These are phyloP conservation scores for Melanotus villosus DNA, from an alignment of 2,888 invertebrate species.

Conservation along the genomic window DNA sequence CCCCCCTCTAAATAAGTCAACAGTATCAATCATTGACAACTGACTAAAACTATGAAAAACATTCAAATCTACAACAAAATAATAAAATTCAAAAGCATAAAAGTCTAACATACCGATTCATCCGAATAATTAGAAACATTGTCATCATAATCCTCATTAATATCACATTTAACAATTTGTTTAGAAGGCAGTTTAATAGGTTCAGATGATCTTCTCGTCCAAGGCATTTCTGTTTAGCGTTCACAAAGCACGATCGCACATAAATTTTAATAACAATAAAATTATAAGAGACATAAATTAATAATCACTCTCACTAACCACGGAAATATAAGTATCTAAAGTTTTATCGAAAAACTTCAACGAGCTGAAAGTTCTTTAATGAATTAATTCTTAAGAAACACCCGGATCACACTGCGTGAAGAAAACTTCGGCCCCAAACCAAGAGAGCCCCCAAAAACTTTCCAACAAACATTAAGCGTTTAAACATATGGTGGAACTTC, in stretches of 20 bases:
- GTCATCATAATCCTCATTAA: constrained; percentile 56
- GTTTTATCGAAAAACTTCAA: constrained; percentile 1
- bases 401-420: constrained; percentile 35
- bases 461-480: constrained; percentile 24
- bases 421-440: constrained; percentile 14
- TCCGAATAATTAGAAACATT: constrained; percentile 60
- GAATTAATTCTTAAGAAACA: constrained; percentile 22
- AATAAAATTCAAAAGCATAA: no score
- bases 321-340: not conserved
- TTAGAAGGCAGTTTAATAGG: constrained; percentile 51
- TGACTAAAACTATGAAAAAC: no score
- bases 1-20: no score
- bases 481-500: constrained; percentile 39
- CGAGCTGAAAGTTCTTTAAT: not conserved
- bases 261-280: constrained; percentile 18
- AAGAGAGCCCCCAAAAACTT: not conserved
- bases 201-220: constrained; percentile 61
- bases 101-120: constrained; percentile 61
- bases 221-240: constrained; percentile 56
- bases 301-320: not conserved
- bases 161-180: constrained; percentile 50
- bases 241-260: constrained; percentile 20
- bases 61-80: no score
- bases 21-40: no score
- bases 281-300: constrained; percentile 1